These are phyloP conservation scores for Camelus dromedarius DNA, from an alignment of 2,113 vertebrate genomes.

Conservation along the genomic window DNA sequence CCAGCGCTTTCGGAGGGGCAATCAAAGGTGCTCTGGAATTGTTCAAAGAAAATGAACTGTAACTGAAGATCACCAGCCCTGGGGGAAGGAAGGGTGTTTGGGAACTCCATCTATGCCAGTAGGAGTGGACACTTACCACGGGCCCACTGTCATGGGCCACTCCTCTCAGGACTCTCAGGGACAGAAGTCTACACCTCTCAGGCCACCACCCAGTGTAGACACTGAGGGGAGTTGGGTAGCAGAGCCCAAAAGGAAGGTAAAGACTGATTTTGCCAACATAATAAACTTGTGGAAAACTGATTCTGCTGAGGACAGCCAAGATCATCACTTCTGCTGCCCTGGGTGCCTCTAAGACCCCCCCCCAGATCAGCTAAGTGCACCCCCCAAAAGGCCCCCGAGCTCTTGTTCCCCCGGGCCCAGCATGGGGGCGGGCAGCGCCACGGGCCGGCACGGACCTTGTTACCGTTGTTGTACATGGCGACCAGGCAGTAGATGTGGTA, in stretches of 20 bases:
- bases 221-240: background rate
- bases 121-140: rapidly evolving
- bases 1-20: background rate
- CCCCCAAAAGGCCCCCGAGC: rapidly evolving
- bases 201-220: background rate
- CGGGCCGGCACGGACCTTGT: slow-evolving; percentile 87
- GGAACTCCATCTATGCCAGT: background rate
- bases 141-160: too few species aligned
- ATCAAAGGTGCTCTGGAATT: background rate
- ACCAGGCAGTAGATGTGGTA: slow-evolving; percentile 97
- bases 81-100: background rate
- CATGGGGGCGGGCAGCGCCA: rapidly evolving
- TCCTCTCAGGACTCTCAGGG: background rate
- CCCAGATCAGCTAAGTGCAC: background rate
- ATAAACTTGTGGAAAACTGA: background rate
- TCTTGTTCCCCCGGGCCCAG: background rate
- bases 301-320: background rate
- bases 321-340: rapidly evolving
- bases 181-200: background rate
- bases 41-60: background rate
- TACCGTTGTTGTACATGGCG: slow-evolving; percentile 98
- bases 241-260: background rate
- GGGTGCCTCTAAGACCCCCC: background rate
- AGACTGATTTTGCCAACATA: background rate
- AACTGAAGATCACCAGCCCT: background rate